phyloP scores from a whole-genome alignment of 30 jellyfish, hydroid and myxozoan species.

The Rhopilema esculentum region DNA sequence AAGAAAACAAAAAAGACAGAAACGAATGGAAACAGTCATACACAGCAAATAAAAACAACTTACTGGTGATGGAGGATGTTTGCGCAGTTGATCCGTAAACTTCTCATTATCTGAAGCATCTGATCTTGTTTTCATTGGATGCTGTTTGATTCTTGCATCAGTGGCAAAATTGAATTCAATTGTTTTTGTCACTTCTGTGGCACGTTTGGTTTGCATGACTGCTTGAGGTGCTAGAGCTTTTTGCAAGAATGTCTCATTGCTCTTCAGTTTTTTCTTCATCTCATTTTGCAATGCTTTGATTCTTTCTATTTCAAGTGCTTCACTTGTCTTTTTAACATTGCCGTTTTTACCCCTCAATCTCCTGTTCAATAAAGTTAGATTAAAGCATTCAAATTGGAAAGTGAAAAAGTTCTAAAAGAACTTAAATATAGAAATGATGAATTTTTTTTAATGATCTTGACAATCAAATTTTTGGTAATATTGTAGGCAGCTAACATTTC shows the following conservation, averaged over 20 bases:
- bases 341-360: slow-evolving; percentile 40
- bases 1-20: background rate
- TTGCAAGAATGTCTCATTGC: slow-evolving; percentile 58
- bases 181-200: slow-evolving; percentile 71
- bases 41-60: background rate
- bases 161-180: slow-evolving; percentile 89
- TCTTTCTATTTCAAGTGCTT: slow-evolving; percentile 69
- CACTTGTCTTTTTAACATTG: slow-evolving; percentile 51
- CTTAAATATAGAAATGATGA: background rate
- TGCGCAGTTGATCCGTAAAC: slow-evolving; percentile 79
- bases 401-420: background rate
- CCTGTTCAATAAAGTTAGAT: too few species aligned
- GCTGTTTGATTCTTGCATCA: slow-evolving; percentile 82
- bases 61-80: slow-evolving; percentile 96
- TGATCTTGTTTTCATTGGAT: slow-evolving; percentile 76
- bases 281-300: slow-evolving; percentile 81
- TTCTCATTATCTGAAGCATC: slow-evolving; percentile 34
- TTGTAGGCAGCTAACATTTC: too few species aligned
- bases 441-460: too few species aligned
- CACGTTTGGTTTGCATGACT: slow-evolving; percentile 56
- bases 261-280: slow-evolving; percentile 59
- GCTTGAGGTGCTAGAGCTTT: slow-evolving; percentile 84
- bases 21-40: too few species aligned
- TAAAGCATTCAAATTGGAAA: background rate
- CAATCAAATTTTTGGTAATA: too few species aligned